These are phyloP conservation scores for Aphyosemion australe DNA, from an alignment of 2,113 vertebrate genomes.

Conservation along the genomic window DNA sequence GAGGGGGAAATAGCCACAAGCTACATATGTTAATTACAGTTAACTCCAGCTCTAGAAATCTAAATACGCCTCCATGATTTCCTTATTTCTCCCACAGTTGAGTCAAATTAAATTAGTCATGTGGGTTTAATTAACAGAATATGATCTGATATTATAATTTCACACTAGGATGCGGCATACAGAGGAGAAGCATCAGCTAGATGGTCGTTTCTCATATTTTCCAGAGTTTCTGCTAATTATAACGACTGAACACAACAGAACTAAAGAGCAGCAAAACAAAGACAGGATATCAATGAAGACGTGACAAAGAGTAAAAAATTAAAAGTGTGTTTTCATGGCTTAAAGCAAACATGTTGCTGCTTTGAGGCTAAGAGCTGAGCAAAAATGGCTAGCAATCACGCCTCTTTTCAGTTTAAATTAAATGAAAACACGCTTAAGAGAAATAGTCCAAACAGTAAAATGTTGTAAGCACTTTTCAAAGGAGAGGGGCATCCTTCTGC, in stretches of 20 bases:
- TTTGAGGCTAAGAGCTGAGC: neutral
- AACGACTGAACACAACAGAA: conserved; percentile 26
- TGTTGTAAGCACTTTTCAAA: conserved; percentile 7
- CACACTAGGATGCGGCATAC: conserved; percentile 65
- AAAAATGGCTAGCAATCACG: conserved; percentile 8
- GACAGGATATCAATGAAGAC: neutral
- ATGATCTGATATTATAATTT: conserved; percentile 72
- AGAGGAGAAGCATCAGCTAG: conserved; percentile 2
- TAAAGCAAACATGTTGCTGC: neutral
- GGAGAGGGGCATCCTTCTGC: conserved; percentile 27
- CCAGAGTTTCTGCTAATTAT: conserved; percentile 35
- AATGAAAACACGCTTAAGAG: conserved; percentile 4
- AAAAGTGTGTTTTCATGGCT: neutral
- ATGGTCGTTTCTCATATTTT: conserved; percentile 38
- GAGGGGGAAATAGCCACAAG: conserved; percentile 46
- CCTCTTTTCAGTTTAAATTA: conserved; percentile 16
- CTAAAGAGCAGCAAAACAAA: conserved; percentile 31
- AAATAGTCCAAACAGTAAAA: conserved; percentile 13
- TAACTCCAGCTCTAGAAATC: conserved; percentile 63
- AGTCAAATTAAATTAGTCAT: conserved; percentile 76
- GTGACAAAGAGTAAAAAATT: too few relatives aligned
- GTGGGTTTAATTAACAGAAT: conserved; percentile 78
- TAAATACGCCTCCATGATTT: conserved; percentile 68
- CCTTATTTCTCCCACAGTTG: conserved; percentile 64
- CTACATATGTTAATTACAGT: conserved; percentile 71